Evolutionary conservation across 2,113 vertebrate genomes (phyloP), one percentile per base, ranked within the genome.

Genomic region (Paradoxurus hermaphroditus): DNA sequence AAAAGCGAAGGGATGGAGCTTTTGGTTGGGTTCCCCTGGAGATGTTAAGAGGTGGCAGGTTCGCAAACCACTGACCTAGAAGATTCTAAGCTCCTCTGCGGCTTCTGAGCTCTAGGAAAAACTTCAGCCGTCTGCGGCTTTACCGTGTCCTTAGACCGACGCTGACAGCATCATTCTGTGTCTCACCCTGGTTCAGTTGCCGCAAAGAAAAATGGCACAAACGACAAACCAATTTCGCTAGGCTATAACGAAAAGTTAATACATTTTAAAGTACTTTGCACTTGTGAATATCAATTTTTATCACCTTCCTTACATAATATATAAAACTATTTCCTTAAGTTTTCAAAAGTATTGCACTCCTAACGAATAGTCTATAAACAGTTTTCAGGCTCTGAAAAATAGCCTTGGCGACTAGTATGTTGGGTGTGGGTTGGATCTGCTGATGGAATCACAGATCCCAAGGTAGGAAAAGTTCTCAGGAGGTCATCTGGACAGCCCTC

Each of bases 181-280:
- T 86, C 86, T 97, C 56, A 78, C 23, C 67, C 31, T 51, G 75
- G 23, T 67, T 86, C 85, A 95, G 34, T n/a, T 77, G 51, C 68
- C 34, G 39, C 77, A 90, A 67, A 62, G 86, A 82, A 81, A 82
- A 93, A 79, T 31, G n/a, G 7, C 36, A 94, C 73, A 95, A 94
- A 83, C 36, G 41, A 83, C 62, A 90, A 94, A 92, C 14, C n/a
- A 72, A 83, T 90, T 84, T 86, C 12, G 77, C 36, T n/a, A 59
- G 27, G 53, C 59, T 91, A 39, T 23, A 46, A n/a, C 29, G 39
- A 87, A 78, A 73, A 62, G 34, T 39, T 82, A 79, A 90, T 85
- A n/a, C 29, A 62, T 51, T 65, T 63, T 85, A 94, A 90, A 83
- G 49, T 18, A 49, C 31, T 93, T 29, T 63, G 15, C 44, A 91